These are phyloP conservation scores for Phrynocephalus forsythii DNA, from an alignment of 2,797 vertebrate species.

Conservation along the genomic window DNA sequence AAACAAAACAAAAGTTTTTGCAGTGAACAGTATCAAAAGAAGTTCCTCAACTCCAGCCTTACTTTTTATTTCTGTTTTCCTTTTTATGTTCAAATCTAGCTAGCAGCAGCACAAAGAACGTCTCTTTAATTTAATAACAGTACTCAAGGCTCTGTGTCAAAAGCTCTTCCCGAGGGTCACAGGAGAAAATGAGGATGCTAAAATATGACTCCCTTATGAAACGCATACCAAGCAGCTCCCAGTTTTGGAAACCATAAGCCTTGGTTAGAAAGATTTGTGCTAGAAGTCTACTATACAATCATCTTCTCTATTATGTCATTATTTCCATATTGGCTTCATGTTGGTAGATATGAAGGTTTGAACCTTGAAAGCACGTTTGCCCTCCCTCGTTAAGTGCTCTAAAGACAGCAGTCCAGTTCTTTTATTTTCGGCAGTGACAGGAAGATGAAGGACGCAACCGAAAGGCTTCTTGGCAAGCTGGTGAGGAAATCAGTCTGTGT, in stretches of 20 bases:
- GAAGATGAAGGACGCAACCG: background rate
- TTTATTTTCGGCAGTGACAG: background rate
- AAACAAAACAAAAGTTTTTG: background rate
- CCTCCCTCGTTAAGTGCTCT: background rate
- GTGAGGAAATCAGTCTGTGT: background rate
- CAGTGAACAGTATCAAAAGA: background rate
- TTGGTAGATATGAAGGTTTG: background rate
- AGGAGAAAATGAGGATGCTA: background rate
- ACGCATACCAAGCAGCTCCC: background rate
- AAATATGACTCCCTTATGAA: background rate
- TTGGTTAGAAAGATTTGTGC: background rate
- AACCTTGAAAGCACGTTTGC: background rate
- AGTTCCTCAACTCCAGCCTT: slow-evolving; percentile 4
- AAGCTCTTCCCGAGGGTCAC: background rate
- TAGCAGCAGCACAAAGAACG: background rate
- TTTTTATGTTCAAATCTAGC: slow-evolving; percentile 5
- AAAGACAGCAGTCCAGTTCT: background rate
- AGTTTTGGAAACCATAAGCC: background rate
- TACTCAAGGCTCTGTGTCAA: background rate
- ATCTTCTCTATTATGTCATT: no score
- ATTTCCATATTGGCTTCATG: no score
- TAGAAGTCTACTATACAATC: background rate
- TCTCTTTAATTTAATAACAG: background rate
- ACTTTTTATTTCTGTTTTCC: background rate
- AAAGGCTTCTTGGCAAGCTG: background rate